Percentiles rank a stretch among this genome's conserved stretches.
phyloP scores from a whole-genome alignment of 2,113 vertebrate species.

The Thomomys bottae region DNA sequence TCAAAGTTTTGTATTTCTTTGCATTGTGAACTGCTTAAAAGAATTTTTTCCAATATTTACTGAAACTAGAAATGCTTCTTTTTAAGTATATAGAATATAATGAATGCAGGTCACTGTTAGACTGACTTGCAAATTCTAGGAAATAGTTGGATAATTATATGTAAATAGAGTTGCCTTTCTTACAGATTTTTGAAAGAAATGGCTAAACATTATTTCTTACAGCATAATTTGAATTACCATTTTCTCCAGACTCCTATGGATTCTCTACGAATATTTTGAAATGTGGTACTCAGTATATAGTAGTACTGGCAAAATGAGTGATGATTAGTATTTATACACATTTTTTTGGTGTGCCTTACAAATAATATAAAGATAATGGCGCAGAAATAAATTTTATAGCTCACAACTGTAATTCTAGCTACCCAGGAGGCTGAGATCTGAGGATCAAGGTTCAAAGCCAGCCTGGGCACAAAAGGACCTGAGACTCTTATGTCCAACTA shows the following conservation, averaged over 20 bases:
- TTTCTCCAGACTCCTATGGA: not conserved
- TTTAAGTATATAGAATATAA: not conserved
- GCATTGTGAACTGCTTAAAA: conserved; percentile 29
- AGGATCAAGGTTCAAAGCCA: too few species aligned
- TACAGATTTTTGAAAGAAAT: conserved; percentile 26
- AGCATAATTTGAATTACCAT: conserved; percentile 1
- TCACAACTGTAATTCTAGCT: too few species aligned
- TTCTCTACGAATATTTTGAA: not conserved
- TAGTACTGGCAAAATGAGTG: too few species aligned
- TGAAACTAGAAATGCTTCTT: conserved; percentile 13
- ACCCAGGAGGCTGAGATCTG: too few species aligned
- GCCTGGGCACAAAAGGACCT: too few species aligned
- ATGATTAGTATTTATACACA: too few species aligned
- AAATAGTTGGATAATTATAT: conserved; percentile 29
- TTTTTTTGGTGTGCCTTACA: too few species aligned
- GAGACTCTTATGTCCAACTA: too few species aligned
- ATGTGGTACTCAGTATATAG: not conserved
- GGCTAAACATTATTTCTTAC: conserved; percentile 5
- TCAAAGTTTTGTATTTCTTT: conserved; percentile 54
- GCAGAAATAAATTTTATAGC: too few species aligned
- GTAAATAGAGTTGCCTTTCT: not conserved
- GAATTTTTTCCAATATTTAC: conserved; percentile 6
- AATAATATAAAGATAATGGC: too few species aligned
- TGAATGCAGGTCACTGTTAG: conserved; percentile 18
- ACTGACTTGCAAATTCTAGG: not conserved